These are phyloP conservation scores for Clarias laeviceps DNA, from an alignment of 2,797 vertebrate species.

Conservation along the genomic window DNA sequence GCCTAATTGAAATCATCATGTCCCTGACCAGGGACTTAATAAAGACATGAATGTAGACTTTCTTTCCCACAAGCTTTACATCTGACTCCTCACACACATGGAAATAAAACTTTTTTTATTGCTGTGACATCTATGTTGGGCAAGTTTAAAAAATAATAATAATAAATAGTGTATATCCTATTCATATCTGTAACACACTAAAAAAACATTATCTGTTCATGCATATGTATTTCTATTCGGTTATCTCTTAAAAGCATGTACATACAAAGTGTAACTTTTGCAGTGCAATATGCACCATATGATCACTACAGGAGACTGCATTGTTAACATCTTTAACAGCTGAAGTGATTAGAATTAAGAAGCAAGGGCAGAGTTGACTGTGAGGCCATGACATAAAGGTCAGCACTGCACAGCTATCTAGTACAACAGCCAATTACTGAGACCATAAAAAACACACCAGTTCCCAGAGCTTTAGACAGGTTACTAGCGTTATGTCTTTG, in stretches of 20 bases:
- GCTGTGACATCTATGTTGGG: neutral
- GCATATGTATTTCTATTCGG: neutral
- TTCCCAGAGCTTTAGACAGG: constrained; percentile 37
- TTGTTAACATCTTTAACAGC: constrained; percentile 25
- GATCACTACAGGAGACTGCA: neutral
- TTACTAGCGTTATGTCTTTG: constrained; percentile 41
- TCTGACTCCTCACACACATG: neutral
- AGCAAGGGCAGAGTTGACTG: constrained; percentile 20
- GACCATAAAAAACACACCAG: constrained; percentile 48
- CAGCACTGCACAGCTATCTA: constrained; percentile 35
- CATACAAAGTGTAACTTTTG: neutral
- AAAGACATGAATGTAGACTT: neutral
- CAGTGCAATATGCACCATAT: neutral
- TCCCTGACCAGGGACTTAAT: neutral
- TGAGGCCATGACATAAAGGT: constrained; percentile 47
- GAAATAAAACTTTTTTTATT: neutral
- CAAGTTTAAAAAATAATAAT: neutral
- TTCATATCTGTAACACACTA: neutral
- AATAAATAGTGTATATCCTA: neutral
- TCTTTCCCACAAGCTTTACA: neutral
- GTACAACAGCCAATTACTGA: constrained; percentile 58
- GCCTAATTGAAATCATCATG: neutral
- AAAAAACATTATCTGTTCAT: neutral
- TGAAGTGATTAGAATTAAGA: neutral
- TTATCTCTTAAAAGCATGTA: neutral